Percentiles rank a stretch among this genome's conserved stretches.
These are phyloP conservation scores for Eristalinus aeneus DNA, from an alignment of 2,888 invertebrate species.

Conservation along the genomic window DNA sequence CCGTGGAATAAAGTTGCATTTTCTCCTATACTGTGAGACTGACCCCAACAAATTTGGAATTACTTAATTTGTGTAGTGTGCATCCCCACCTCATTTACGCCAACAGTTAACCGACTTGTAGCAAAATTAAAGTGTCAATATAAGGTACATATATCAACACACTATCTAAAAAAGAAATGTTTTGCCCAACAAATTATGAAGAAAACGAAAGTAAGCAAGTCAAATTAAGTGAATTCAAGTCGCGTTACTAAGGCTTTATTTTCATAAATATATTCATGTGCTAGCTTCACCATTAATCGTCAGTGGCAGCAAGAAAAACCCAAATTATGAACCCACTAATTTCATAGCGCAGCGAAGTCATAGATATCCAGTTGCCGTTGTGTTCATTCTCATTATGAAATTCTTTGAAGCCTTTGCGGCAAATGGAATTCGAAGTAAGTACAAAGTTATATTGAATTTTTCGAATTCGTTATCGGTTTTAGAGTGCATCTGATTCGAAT, in stretches of 20 bases:
- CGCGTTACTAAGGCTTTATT: slow-evolving; percentile 21
- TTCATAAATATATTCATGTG: slow-evolving; percentile 3
- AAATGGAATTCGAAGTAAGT: slow-evolving; percentile 80
- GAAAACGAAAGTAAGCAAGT: slow-evolving; percentile 78
- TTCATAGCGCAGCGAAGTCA: slow-evolving; percentile 73
- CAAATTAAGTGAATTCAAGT: not conserved
- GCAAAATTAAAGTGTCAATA: not conserved
- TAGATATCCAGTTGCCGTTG: slow-evolving; percentile 79
- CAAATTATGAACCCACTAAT: slow-evolving; percentile 74
- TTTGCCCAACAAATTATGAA: slow-evolving; percentile 75
- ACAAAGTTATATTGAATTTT: not conserved
- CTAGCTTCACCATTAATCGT: slow-evolving; percentile 37
- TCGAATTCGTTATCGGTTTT: not conserved
- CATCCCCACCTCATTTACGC: not conserved
- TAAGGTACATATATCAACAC: no score
- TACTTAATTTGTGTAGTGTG: not conserved
- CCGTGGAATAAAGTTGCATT: not conserved
- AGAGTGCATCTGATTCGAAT: not conserved
- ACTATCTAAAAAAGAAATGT: slow-evolving; percentile 72
- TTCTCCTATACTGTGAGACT: not conserved
- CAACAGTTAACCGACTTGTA: not conserved
- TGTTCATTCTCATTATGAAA: slow-evolving; percentile 78
- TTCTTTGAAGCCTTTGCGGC: slow-evolving; percentile 80
- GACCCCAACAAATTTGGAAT: not conserved
- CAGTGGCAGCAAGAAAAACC: slow-evolving; percentile 46